Base-by-base conservation (phyloP, 2,797 vertebrate species). In the Graptemys geographica region DNA sequence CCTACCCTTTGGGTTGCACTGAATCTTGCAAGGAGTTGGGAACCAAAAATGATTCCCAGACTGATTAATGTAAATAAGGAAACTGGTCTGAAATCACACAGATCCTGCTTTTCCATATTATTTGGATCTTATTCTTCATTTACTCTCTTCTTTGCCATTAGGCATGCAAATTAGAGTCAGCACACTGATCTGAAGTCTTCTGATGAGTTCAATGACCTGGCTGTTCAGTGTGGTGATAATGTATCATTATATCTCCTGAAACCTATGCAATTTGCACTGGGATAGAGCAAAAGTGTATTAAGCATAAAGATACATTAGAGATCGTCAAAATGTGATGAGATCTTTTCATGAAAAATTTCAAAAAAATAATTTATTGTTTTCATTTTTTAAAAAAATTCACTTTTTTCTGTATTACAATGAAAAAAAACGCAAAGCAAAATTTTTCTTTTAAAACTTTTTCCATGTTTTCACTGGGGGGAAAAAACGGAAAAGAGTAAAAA, bases 31-130 rank as follows among this genome's bases (percentile, higher is more conserved):
- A 78, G 84, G 81, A 62, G 78, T 94, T 90, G 84, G 83, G 27
- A n/a, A 86, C 49, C 81, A 16, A 5, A 57, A 16, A 31, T 86
- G 93, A 81, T 96, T 91, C 79, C 74, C 10, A 5, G 12, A 23
- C 53, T 92, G 92, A 87, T 94, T 94, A 92, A 94, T 55, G 62
- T 28, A 87, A 57, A 79, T 28, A 85, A 78, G 85, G 62, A 23
- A 52, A 52, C 28, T 21, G 69, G 84, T 85, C 80, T 78, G 87
- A 81, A 81, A 81, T 6, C 92, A 47, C 84, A 8, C 0, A 1
- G 69, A 93, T 86, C 78, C 81, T 81, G 65, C 74, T 92, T 47
- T 89, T 33, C 31, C 15, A 5, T 56, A 37, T 88, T 89, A 80
- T 88, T 96, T 84, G 3, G n/a, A 81, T 92, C 94, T 93, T 57